phyloP scores from a whole-genome alignment of 2,888 invertebrate species.

The Hypomecis atomaria region DNA sequence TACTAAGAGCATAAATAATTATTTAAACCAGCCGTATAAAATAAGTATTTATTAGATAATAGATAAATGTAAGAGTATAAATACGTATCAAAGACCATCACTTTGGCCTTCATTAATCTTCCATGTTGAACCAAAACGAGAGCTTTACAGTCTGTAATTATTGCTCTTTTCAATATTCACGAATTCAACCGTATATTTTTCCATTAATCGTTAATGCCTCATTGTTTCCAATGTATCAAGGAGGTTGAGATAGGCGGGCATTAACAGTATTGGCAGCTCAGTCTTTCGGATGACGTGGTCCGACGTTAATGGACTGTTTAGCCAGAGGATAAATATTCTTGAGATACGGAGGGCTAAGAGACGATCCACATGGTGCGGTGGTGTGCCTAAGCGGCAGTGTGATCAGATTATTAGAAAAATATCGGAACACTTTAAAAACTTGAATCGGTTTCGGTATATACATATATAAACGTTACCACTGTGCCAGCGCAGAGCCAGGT shows the following conservation, averaged over 20 bases:
- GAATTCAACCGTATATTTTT: conserved; percentile 17
- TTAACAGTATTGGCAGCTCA: conserved; percentile 36
- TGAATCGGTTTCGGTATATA: too few species aligned
- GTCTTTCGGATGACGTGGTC: conserved; percentile 33
- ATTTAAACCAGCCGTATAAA: too few species aligned
- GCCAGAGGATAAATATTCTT: conserved; percentile 24
- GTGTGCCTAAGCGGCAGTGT: too few species aligned
- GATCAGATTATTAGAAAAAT: too few species aligned
- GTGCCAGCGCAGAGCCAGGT: too few species aligned
- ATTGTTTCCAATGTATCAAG: conserved; percentile 23
- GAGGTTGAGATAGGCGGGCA: conserved; percentile 27
- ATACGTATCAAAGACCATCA: too few species aligned
- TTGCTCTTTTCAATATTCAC: conserved; percentile 9
- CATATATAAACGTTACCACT: too few species aligned
- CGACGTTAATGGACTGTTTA: conserved; percentile 37
- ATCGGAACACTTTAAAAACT: too few species aligned
- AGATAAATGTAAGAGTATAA: too few species aligned
- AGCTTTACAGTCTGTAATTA: background rate
- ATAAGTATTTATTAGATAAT: too few species aligned
- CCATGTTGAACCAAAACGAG: background rate
- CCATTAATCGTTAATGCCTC: conserved; percentile 21
- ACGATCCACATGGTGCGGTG: background rate
- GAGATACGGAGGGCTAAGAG: conserved; percentile 10
- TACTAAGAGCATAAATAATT: too few species aligned
- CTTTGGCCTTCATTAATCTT: background rate